phyloP scores from a whole-genome alignment of 1,140 invertebrate species.

The Zelostemma sp. region DNA sequence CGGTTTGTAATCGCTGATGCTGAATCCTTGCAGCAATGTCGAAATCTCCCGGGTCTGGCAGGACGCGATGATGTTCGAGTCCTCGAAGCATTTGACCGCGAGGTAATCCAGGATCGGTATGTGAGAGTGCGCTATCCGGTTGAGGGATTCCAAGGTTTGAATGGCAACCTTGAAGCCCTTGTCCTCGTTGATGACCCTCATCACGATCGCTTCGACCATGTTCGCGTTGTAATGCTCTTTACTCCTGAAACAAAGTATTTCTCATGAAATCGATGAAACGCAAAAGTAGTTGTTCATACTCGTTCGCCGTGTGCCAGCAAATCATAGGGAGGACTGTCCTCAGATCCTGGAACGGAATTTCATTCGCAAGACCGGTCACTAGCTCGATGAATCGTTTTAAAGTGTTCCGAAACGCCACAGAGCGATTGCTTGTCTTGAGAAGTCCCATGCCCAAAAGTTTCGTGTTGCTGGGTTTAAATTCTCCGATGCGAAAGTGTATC shows the following conservation, averaged over 20 bases:
- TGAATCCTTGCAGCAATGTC: conserved; percentile 50
- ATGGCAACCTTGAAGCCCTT: background rate
- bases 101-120: conserved; percentile 72
- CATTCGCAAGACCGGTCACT: too few relatives aligned
- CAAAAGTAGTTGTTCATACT: too few relatives aligned
- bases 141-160: background rate
- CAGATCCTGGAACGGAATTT: too few relatives aligned
- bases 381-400: too few relatives aligned
- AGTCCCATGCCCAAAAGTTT: background rate
- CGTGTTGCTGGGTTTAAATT: background rate
- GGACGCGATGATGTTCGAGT: conserved; percentile 54
- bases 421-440: too few relatives aligned
- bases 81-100: conserved; percentile 61
- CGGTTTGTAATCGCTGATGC: conserved; percentile 73
- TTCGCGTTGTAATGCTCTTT: background rate
- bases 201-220: background rate
- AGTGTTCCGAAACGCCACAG: too few relatives aligned
- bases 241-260: too few relatives aligned
- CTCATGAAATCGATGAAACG: too few relatives aligned
- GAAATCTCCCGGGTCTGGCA: background rate
- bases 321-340: too few relatives aligned
- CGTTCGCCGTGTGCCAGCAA: too few relatives aligned
- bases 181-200: conserved; percentile 1
- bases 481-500: background rate
- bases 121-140: conserved; percentile 33